Percentiles rank a stretch among this genome's conserved stretches.
Conservation (phyloP, 2,113 vertebrate genomes). For the Daboia siamensis region DNA sequence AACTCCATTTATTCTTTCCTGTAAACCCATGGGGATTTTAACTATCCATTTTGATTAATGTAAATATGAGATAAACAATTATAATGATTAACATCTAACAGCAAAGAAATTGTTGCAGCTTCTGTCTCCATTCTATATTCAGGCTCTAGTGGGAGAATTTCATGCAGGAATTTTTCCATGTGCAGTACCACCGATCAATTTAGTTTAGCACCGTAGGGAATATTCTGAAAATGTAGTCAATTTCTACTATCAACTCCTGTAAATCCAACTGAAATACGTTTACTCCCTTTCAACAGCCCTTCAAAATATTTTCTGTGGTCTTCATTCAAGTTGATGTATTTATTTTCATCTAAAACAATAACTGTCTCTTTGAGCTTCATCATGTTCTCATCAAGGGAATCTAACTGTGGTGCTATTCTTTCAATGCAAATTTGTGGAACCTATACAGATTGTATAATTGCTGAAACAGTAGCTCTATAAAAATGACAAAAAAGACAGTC, state of each 20-base stretch:
- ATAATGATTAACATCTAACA: neutral
- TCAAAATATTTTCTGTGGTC: neutral
- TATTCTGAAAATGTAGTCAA: neutral
- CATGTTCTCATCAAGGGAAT: neutral
- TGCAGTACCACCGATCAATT: neutral
- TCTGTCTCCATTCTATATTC: neutral
- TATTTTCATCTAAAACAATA: neutral
- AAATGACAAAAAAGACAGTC: neutral
- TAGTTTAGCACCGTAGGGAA: neutral
- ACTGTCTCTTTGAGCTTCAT: neutral
- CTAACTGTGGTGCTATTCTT: neutral
- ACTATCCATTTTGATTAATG: neutral
- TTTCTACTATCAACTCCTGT: neutral
- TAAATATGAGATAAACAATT: neutral
- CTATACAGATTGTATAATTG: neutral
- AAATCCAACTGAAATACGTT: neutral
- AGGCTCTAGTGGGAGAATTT: neutral
- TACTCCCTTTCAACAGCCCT: neutral
- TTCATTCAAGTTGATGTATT: neutral
- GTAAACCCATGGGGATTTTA: neutral
- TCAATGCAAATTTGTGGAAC: neutral
- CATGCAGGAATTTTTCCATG: neutral
- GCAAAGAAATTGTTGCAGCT: neutral
- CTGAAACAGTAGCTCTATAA: neutral
- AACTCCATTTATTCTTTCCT: neutral